These are phyloP conservation scores for Toxotes chatareus DNA, from an alignment of 2,113 vertebrate genomes.

Conservation along the genomic window DNA sequence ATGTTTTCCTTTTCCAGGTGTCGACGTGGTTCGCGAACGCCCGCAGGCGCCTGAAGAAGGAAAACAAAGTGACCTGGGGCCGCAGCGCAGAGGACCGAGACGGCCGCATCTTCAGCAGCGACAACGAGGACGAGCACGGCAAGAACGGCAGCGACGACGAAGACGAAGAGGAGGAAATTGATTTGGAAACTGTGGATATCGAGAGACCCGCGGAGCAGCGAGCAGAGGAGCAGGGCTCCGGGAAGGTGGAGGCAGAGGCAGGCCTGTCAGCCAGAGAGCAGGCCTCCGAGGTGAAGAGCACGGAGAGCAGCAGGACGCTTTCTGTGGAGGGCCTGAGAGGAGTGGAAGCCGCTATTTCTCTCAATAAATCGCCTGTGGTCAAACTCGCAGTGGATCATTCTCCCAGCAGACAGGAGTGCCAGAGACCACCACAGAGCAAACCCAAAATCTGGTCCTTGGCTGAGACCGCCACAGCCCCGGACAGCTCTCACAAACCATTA, in stretches of 20 bases:
- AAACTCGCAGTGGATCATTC: constrained; percentile 85
- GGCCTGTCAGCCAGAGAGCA: constrained; percentile 82
- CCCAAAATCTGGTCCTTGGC: constrained; percentile 99
- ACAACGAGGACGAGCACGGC: constrained; percentile 90
- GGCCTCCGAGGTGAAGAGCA: constrained; percentile 74
- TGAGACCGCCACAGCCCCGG: constrained; percentile 96
- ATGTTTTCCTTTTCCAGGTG: constrained; percentile 78
- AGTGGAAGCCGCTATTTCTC: constrained; percentile 83
- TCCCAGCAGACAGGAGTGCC: constrained; percentile 85
- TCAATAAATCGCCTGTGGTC: constrained; percentile 84
- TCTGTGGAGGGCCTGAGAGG: constrained; percentile 80
- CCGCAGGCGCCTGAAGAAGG: constrained; percentile 93
- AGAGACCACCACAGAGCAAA: constrained; percentile 90
- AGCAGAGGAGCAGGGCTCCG: constrained; percentile 83
- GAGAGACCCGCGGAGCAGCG: constrained; percentile 93
- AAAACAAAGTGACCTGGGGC: constrained; percentile 98
- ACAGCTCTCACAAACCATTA: constrained; percentile 87
- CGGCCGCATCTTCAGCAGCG: constrained; percentile 94
- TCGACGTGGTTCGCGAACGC: constrained; percentile 97
- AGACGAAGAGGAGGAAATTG: constrained; percentile 95
- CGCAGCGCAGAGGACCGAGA: constrained; percentile 96
- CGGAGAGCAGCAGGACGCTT: constrained; percentile 85
- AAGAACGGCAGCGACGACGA: constrained; percentile 91
- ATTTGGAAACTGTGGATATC: constrained; percentile 97
- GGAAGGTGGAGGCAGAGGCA: constrained; percentile 83